Base-by-base conservation (phyloP, 2,888 invertebrate species). In the Esperia sulphurella region DNA sequence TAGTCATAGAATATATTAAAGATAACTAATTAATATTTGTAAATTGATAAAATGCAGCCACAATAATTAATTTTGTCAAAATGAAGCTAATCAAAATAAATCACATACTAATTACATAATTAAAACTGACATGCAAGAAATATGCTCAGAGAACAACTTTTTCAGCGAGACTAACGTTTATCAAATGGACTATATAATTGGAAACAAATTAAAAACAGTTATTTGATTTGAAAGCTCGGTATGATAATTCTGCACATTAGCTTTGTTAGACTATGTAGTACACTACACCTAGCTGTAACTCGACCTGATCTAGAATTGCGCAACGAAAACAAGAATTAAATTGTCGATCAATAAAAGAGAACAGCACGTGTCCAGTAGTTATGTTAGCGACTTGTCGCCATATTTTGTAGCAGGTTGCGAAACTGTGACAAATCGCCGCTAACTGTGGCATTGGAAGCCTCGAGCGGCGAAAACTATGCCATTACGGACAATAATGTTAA, bases 391-490 rank as follows among this genome's bases (percentile, higher is more conserved):
- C 64, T 64, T 75, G 77, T 76, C 74, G 66, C 67, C 55, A 38
- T 59, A 55, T 60, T n/a, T 57, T 52, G 59, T 55, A 39, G 29
- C 12, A 43, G 54, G 59, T 83, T 79, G 73, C 78, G 83, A 73
- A 82, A 86, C 70, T 66, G 67, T 67, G 60, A 53, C 73, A 61
- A 77, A 78, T 79, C 60, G 59, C 52, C 50, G 55, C 43, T 51
- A 58, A 61, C 55, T 59, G 59, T 66, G 76, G 68, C 75, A 73
- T 73, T 76, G 77, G 65, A 54, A 60, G 71, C 73, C 68, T 58
- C 60, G 57, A 68, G 70, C 74, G 64, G 52, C 57, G 50, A 65
- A 55, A 71, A 75, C 74, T 66, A 61, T 60, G 58, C 63, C 62
- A 68, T 77, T 70, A 72, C 60, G 29, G 8, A 13, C 44, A 41